phyloP scores from a whole-genome alignment of 2,888 invertebrate species.

The Nemurella pictetii region DNA sequence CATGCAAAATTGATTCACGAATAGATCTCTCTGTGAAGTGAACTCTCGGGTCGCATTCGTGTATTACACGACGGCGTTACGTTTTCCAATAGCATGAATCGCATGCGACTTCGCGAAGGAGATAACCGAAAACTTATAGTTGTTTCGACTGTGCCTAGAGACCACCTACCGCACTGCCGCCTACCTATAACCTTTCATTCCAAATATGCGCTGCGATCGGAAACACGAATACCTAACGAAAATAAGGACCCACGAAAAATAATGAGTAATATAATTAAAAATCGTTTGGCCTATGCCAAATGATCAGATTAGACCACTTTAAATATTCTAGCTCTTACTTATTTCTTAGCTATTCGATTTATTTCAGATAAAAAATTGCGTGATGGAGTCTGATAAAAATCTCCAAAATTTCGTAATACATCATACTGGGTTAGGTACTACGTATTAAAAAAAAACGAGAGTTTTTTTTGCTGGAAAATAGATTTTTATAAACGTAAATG shows the following conservation, averaged over 20 bases:
- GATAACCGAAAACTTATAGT: not conserved
- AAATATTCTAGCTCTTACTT: constrained; percentile 20
- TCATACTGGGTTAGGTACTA: not conserved
- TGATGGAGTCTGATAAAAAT: constrained; percentile 7
- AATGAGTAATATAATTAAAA: not conserved
- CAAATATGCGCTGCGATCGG: not conserved
- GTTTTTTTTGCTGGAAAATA: not conserved
- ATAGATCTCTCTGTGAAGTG: not conserved
- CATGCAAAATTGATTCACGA: not conserved
- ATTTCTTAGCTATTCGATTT: not conserved
- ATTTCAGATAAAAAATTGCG: constrained; percentile 18
- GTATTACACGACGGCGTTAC: no score
- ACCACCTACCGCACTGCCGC: not conserved
- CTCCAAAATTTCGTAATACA: not conserved
- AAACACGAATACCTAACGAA: not conserved
- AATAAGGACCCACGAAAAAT: not conserved
- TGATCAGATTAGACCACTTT: constrained; percentile 6
- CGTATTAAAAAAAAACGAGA: not conserved
- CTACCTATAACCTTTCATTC: not conserved
- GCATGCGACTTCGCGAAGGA: not conserved
- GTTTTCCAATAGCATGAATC: not conserved
- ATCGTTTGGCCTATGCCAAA: not conserved
- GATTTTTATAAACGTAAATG: not conserved
- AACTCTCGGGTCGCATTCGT: not conserved
- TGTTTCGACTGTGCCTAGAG: not conserved